Percentiles rank a stretch among this genome's conserved stretches.
Conservation (phyloP, 2,113 vertebrate genomes). For the Parus major region DNA sequence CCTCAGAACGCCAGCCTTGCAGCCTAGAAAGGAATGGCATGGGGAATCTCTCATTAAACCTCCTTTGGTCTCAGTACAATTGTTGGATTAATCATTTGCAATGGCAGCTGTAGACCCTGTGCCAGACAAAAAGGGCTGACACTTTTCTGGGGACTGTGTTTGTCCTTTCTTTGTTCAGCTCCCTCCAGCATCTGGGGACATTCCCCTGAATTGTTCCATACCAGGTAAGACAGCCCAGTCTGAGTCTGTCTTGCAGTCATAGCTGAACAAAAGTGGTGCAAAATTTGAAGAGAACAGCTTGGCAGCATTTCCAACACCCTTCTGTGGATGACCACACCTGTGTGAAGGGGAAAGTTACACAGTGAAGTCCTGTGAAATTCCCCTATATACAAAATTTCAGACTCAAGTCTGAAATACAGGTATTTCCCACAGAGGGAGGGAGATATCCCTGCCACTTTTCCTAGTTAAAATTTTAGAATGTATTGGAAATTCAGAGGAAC, state of each 20-base stretch:
- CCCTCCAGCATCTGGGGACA: neutral
- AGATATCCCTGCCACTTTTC: neutral
- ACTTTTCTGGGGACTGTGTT: neutral
- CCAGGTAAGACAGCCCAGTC: neutral
- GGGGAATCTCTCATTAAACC: neutral
- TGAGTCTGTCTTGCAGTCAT: neutral
- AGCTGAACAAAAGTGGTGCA: neutral
- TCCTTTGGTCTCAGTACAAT: neutral
- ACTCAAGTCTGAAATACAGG: rapidly evolving
- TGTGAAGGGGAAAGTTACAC: neutral
- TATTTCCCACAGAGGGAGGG: neutral
- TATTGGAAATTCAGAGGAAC: neutral
- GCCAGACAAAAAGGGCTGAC: neutral
- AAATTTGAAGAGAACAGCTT: neutral
- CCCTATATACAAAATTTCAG: neutral
- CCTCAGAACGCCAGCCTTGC: neutral
- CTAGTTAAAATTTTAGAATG: neutral
- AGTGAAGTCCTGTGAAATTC: neutral
- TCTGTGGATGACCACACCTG: neutral
- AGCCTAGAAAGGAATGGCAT: neutral
- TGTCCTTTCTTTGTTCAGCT: neutral
- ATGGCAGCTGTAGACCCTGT: neutral
- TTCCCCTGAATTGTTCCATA: neutral
- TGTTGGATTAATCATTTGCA: neutral
- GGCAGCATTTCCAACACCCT: neutral